Base-by-base conservation (phyloP, 2,888 invertebrate species). In the Hedya salicella region DNA sequence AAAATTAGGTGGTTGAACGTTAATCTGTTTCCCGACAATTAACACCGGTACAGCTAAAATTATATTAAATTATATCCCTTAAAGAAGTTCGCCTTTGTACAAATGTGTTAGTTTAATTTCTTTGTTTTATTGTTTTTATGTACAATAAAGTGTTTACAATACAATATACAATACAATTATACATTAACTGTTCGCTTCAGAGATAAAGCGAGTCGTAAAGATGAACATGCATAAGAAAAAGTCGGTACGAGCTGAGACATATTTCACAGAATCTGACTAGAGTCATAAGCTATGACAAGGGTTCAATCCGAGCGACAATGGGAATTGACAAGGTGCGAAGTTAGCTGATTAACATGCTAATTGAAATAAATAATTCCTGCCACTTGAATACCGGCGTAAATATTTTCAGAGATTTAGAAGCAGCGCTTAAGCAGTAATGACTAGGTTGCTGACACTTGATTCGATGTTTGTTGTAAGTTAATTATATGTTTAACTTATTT, bases 281-380 rank as follows among this genome's bases (percentile, higher is more conserved):
- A 54, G 13, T 57, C 57, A 50, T 56, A 64, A 59, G 44, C 59
- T 65, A 59, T 65, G 59, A 65, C 46, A 60, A 60, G 59, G 53
- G 52, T 59, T 46, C 36, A 60, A 60, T 53, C 59, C 30, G 46
- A 30, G 46, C 39, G 52, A 19, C 59, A 46, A 36, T 46, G 46
- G 39, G 17, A 53, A 65, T 59, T 65, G 59, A 53, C 46, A 53
- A 53, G 39, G 59, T 60, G 53, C 52, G 46, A 40, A 59, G 44
- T 52, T 52, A 19, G 40, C 42, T 42, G 19, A 40, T 63, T 49
- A 63, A 63, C 42, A 30, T 59, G 44, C 17, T 50, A 52, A 59
- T 65, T 59, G 44, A 52, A 53, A 65, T 65, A 59, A 65, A 65
- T 59, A 59, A 59, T 46, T 52, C 21, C 42, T 46, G 44, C 44